Evolutionary conservation across 2,797 vertebrate species (phyloP), one percentile per base, ranked within the genome.

Genomic region (Gorsachius magnificus): DNA sequence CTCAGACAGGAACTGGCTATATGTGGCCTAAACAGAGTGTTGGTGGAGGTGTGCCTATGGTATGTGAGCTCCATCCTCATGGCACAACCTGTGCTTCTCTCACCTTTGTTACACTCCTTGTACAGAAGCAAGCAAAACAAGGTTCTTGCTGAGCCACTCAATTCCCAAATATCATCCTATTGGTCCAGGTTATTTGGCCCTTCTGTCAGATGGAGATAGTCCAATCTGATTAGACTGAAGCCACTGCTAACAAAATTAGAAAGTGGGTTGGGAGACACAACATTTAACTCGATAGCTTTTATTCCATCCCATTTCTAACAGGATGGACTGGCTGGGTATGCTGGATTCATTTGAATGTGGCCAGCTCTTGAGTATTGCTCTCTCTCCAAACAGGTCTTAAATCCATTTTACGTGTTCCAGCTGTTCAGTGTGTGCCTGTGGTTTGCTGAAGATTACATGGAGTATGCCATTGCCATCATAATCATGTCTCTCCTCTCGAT

Each of bases 381-480:
- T 92, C 22, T 96, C 57, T 93, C 64, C 87, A 79, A 91, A 96
- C 95, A 98, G 98, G 98, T 98, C 78, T 96, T 98, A 93, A 98
- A 98, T 95, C 98, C 98, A 14, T 98, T 98, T 92, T 98, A 98
- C 92, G 17, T 98, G 86, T 98, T 98, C 96, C 98, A 98, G 72
- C 94, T 98, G 82, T 98, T 98, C 95, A 98, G 98, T 51, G 98
- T 98, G 85, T 98, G 98, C 74, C 85, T 98, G 79, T 98, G 98
- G 98, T 97, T 98, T 95, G 97, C 98, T 53, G 98, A 98, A 89
- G 98, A 98, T 53, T 98, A 98, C 70, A 96, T 94, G 61, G 98
- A 98, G 54, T 98, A 98, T 91, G 97, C 98, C 13, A 78, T 78
- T 65, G 98, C 98, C 60, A 98, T 98, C 94, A 97, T 98, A 85